Base-by-base conservation (phyloP, 23 tunicate species). In the Trididemnum nubilum region DNA sequence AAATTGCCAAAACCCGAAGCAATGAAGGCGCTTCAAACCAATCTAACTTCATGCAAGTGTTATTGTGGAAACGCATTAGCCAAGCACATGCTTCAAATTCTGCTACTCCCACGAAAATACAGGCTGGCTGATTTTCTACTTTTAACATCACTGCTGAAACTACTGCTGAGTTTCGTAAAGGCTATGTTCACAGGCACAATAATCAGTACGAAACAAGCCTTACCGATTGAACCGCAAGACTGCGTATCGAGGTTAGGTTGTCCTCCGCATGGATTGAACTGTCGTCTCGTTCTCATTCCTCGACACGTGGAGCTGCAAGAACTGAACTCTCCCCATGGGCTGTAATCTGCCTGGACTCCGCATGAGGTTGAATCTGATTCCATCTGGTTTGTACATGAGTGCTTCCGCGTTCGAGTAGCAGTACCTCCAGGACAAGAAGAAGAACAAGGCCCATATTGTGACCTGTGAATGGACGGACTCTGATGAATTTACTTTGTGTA, bases 381-480 rank as follows among this genome's bases (percentile, higher is more conserved):
- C 21, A 73, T 67, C 0, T 71, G 28, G n/a, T 72, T 58, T 2
- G 85, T 52, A 36, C 99, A 95, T 2, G 80, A 52, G 74, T 95
- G 99, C 18, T 67, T 51, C 31, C 99, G 83, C 4, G 90, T 79
- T 63, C 99, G 88, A 15, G 35, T 37, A 33, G 75, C 61, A 21
- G 9, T 30, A 32, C 99, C 99, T 2, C 96, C 96, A 36, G 86
- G 84, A 58, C 99, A 95, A 64, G 96, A 81, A 19, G 83, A 15
- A 0, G 96, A 85, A 38, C 99, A 95, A 21, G 83, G 81, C 7
- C 82, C 81, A 36, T 61, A 61, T 61, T 22, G 67, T 3, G 67
- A 61, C 67, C 67, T 61, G 29, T 12, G 29, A 49, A 9, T 49
- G 57, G 57, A 49, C 18, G n/a, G n/a, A n/a, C n/a, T n/a, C n/a